Base-by-base conservation (phyloP, 2,888 invertebrate species). In the Amiota minor region DNA sequence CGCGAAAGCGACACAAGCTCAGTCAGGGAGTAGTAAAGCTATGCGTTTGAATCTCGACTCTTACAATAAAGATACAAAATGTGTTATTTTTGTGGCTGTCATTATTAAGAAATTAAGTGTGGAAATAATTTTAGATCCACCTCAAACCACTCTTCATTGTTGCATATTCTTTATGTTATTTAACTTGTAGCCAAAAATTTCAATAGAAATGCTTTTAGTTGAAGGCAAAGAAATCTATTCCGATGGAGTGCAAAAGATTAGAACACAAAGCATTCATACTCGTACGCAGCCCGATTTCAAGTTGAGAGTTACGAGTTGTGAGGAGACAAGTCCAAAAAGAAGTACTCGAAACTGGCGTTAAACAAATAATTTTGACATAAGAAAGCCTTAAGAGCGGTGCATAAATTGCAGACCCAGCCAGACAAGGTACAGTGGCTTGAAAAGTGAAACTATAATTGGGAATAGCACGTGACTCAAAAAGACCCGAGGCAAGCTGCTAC, bases 1-100 rank as follows among this genome's bases (percentile, higher is more conserved):
- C 84, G 81, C 78, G 77, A 74, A 74, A 35, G 23, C 55, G 73
- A n/a, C 77, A 64, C 62, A 62, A 9, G 35, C 62, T 35, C 62
- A 35, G 10, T 4, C 12, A 59, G 16, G 23, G 23, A 20, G 20
- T 59, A 18, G 3, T 18, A 23, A 3, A 23, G 23, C 23, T 23
- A 50, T 47, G 50, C 67, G 56, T n/a, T 56, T n/a, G 16, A 53
- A 53, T 53, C 53, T 53, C 53, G 16, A 53, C 53, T 53, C 14
- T 53, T 35, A 59, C 59, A 20, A 8, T 35, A 20, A 11, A 59
- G 59, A 20, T 59, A 20, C 59, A 59, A 59, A 59, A 59, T 59
- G 35, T 35, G 35, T 35, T 35, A 64, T 47, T 65, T 20, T 46
- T 65, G 65, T 18, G 65, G 65, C 65, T 11, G 47, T 46, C 45